Evolutionary conservation across 2,888 invertebrate genomes (phyloP).

Genomic region (Pogonocherus hispidulus): DNA sequence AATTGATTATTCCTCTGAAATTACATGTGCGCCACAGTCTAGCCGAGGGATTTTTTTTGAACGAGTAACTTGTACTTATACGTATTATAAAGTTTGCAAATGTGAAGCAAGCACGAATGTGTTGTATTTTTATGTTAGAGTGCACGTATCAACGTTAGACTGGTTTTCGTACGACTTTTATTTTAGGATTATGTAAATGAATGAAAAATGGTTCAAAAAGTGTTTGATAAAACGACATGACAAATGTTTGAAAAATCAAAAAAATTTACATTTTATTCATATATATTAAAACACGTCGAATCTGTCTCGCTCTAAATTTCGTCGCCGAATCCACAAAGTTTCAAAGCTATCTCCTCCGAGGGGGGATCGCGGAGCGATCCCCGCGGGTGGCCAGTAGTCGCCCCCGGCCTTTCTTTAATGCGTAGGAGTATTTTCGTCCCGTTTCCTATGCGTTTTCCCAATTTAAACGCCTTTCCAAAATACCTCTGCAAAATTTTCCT

Average conservation of each 20-base stretch:
- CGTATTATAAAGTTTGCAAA: slow-evolving; percentile 21
- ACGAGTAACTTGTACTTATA: slow-evolving; percentile 8
- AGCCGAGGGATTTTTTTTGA: slow-evolving; percentile 4
- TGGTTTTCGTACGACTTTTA: background rate
- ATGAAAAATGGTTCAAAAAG: background rate
- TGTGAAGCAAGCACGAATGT: slow-evolving; percentile 7
- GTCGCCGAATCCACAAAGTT: too few species aligned
- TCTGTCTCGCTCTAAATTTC: too few species aligned
- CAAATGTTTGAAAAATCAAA: background rate
- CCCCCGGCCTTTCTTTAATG: too few species aligned
- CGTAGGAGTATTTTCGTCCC: too few species aligned
- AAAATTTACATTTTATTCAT: too few species aligned
- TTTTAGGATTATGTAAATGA: background rate
- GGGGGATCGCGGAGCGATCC: too few species aligned
- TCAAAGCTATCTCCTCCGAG: too few species aligned
- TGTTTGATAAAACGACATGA: background rate
- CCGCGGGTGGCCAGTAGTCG: too few species aligned
- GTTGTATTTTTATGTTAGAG: slow-evolving; percentile 15
- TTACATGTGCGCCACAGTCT: slow-evolving; percentile 20
- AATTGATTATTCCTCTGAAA: slow-evolving; percentile 48
- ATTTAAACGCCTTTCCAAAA: too few species aligned
- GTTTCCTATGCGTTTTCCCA: too few species aligned
- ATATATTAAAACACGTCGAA: too few species aligned
- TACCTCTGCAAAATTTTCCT: too few species aligned
- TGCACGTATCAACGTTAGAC: slow-evolving; percentile 1